Evolutionary conservation across 2,797 vertebrate genomes (phyloP).

Genomic region (Taeniopygia guttata): DNA sequence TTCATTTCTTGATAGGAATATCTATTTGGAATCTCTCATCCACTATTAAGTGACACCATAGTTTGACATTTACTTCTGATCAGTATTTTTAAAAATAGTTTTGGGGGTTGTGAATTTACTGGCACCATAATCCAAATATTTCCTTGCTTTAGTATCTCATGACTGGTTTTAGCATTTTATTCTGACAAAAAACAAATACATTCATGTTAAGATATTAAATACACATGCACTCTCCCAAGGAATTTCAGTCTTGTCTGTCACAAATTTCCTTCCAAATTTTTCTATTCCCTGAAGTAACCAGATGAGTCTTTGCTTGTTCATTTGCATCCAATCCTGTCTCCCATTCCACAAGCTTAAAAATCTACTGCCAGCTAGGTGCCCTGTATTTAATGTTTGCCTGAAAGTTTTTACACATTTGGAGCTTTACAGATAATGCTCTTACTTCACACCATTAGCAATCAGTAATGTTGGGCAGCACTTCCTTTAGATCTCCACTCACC

Average conservation of each 20-base stretch:
- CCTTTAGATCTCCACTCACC: neutral
- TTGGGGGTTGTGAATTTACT: neutral
- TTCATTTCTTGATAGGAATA: conserved; percentile 35
- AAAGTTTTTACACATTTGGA: neutral
- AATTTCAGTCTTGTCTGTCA: conserved; percentile 45
- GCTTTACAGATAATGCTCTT: neutral
- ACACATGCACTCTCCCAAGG: neutral
- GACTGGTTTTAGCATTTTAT: conserved; percentile 42
- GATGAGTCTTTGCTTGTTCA: neutral
- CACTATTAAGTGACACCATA: neutral
- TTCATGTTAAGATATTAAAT: conserved; percentile 23
- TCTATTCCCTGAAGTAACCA: neutral
- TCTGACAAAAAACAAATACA: conserved; percentile 2
- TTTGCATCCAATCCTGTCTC: neutral
- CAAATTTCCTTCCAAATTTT: conserved; percentile 41
- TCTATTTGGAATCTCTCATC: conserved; percentile 6
- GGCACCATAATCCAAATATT: neutral
- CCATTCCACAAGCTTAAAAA: neutral
- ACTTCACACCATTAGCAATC: neutral
- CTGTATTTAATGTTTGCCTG: neutral
- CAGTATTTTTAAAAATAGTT: neutral
- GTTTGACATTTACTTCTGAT: neutral
- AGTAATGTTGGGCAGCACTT: neutral
- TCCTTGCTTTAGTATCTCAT: neutral
- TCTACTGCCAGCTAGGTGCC: neutral